phyloP scores from a whole-genome alignment of 2,888 invertebrate species.

The Herminia tarsipennalis region DNA sequence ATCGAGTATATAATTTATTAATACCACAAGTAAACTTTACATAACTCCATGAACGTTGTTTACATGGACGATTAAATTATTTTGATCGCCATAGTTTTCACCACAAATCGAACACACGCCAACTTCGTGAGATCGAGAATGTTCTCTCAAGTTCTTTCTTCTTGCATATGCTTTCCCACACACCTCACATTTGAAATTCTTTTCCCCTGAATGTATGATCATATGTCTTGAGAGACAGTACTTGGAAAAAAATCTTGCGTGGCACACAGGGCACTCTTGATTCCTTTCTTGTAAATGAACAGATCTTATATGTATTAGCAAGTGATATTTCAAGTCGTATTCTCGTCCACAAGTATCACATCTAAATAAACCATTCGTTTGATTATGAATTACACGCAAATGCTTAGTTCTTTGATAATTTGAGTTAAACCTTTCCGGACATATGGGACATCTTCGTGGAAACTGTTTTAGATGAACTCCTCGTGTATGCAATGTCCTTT shows the following conservation, averaged over 20 bases:
- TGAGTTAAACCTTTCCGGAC: slow-evolving; percentile 70
- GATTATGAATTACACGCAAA: slow-evolving; percentile 66
- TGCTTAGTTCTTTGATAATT: slow-evolving; percentile 71
- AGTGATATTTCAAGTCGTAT: slow-evolving; percentile 68
- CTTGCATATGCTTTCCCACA: slow-evolving; percentile 78
- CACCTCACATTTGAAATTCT: slow-evolving; percentile 75
- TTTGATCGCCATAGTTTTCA: slow-evolving; percentile 47
- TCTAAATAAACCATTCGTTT: slow-evolving; percentile 52
- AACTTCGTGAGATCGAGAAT: slow-evolving; percentile 56
- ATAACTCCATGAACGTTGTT: slow-evolving; percentile 40
- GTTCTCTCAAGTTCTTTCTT: slow-evolving; percentile 61
- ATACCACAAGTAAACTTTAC: slow-evolving; percentile 3
- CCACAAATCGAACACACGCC: slow-evolving; percentile 54
- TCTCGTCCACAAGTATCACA: slow-evolving; percentile 70
- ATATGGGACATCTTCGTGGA: slow-evolving; percentile 66
- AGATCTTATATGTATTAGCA: slow-evolving; percentile 64
- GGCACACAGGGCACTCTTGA: slow-evolving; percentile 65
- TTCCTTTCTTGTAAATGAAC: slow-evolving; percentile 74
- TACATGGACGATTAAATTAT: slow-evolving; percentile 48
- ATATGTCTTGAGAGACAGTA: slow-evolving; percentile 77
- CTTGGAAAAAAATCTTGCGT: slow-evolving; percentile 69
- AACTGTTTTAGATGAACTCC: slow-evolving; percentile 67
- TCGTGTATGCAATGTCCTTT: slow-evolving; percentile 59
- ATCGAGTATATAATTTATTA: neutral
- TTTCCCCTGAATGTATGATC: slow-evolving; percentile 80